Base-by-base conservation (phyloP, 2,888 invertebrate species). In the Agrilus mali region DNA sequence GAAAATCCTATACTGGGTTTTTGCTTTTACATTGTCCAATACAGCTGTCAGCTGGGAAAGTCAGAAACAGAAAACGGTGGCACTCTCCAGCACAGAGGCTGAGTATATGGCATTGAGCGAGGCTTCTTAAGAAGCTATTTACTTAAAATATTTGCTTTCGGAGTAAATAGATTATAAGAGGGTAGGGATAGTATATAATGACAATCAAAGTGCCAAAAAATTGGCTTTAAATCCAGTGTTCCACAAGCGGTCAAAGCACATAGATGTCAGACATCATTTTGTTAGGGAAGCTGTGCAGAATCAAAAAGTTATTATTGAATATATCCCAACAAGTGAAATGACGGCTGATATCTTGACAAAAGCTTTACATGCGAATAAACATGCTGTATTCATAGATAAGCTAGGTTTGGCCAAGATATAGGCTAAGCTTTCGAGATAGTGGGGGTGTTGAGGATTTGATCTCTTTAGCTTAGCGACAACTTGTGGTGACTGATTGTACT, bases 1-100 rank as follows among this genome's bases (percentile, higher is more conserved):
- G 67, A 60, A 66, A 61, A 56, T 69, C 66, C 8, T 59, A 55
- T 44, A 56, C 55, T 20, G 58, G 57, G 1, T n/a, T n/a, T 56
- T 43, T 48, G 47, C 43, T 42, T 59, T 60, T 47, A 48, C 47
- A 20, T 33, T 56, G 17, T 53, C 52, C 34, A 49, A 47, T 36
- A 41, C 47, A 36, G 53, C 49, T 7, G 48, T 61, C 39, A 56
- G 56, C 6, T 59, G 52, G 49, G 55, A 53, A 38, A 54, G 50
- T 41, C 53, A 40, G 22, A 58, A 59, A 48, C 58, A 59, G 40
- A 50, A 43, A 42, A 59, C 55, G 14, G 53, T 59, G 17, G 59
- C 60, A n/a, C 40, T 59, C 7, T 55, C 55, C n/a, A n/a, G n/a
- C n/a, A n/a, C n/a, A n/a, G n/a, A n/a, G n/a, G n/a, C n/a, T n/a